A percentile compares a stretch with the other conserved stretches of the same genome.
phyloP scores from a whole-genome alignment of 2,888 invertebrate species.

The Tineola bisselliella region DNA sequence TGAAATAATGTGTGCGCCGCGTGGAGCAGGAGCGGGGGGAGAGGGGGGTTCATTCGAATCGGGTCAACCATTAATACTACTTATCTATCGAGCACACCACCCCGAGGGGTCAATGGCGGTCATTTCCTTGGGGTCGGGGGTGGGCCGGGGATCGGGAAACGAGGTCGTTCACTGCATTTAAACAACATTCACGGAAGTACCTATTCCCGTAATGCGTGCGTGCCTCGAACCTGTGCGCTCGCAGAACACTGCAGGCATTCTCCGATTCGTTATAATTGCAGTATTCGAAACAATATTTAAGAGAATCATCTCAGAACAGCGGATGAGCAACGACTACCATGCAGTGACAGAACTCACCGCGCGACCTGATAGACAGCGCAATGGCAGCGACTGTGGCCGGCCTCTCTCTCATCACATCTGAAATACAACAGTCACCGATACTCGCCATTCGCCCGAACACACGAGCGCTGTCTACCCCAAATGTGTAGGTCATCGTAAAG shows the following conservation, averaged over 20 bases:
- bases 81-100: slow-evolving; percentile 28
- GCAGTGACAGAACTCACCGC: slow-evolving; percentile 36
- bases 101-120: slow-evolving; percentile 17
- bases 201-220: too few relatives aligned
- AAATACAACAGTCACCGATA: background rate
- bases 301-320: too few relatives aligned
- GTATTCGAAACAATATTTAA: too few relatives aligned
- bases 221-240: too few relatives aligned
- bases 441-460: background rate
- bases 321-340: too few relatives aligned
- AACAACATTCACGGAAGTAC: background rate
- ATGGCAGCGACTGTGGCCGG: slow-evolving; percentile 32
- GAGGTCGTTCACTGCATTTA: slow-evolving; percentile 3
- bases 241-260: too few relatives aligned
- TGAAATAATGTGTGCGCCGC: too few relatives aligned
- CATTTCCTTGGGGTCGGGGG: slow-evolving; percentile 16
- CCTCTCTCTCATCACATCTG: background rate
- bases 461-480: too few relatives aligned
- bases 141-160: background rate
- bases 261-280: too few relatives aligned
- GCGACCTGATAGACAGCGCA: slow-evolving; percentile 53
- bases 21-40: too few relatives aligned
- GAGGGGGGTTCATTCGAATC: background rate
- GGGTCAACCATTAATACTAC: slow-evolving; percentile 15
- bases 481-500: too few relatives aligned